Percentiles rank a stretch among this genome's conserved stretches.
phyloP scores from a whole-genome alignment of 2,888 invertebrate genomes.

The Lasioglossum pauxillum region DNA sequence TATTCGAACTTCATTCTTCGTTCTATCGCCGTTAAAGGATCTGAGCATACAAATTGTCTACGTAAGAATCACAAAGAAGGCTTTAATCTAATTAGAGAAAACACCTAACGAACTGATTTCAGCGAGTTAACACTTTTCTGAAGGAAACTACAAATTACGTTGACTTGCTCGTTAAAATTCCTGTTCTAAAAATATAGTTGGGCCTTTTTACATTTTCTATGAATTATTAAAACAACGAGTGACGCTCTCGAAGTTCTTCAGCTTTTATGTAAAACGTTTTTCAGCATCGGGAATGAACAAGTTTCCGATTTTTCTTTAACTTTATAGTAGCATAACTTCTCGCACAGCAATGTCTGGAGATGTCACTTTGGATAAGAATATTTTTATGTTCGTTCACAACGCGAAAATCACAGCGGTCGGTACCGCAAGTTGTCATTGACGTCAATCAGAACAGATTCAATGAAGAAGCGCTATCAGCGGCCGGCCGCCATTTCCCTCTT shows the following conservation, averaged over 20 bases:
- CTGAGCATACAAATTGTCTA: neutral
- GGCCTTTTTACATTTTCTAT: neutral
- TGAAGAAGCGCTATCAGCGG: neutral
- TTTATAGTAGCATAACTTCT: neutral
- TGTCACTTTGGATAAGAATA: neutral
- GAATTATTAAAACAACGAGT: neutral
- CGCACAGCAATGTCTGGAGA: neutral
- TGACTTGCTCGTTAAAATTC: neutral
- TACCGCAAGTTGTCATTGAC: conserved; percentile 9
- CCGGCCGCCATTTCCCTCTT: neutral
- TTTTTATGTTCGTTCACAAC: neutral
- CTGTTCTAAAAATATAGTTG: neutral
- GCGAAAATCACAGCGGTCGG: neutral
- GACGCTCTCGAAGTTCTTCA: neutral
- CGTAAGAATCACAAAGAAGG: neutral
- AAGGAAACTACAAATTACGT: neutral
- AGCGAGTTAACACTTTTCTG: neutral
- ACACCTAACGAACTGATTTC: neutral
- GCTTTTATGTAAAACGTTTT: neutral
- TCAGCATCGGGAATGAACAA: neutral
- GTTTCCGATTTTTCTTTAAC: neutral
- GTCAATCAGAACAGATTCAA: conserved; percentile 3
- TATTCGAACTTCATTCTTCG: neutral
- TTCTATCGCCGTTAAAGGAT: neutral
- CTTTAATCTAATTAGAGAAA: neutral